phyloP scores from a whole-genome alignment of 2,888 invertebrate genomes.

The Melinopterus prodromus region DNA sequence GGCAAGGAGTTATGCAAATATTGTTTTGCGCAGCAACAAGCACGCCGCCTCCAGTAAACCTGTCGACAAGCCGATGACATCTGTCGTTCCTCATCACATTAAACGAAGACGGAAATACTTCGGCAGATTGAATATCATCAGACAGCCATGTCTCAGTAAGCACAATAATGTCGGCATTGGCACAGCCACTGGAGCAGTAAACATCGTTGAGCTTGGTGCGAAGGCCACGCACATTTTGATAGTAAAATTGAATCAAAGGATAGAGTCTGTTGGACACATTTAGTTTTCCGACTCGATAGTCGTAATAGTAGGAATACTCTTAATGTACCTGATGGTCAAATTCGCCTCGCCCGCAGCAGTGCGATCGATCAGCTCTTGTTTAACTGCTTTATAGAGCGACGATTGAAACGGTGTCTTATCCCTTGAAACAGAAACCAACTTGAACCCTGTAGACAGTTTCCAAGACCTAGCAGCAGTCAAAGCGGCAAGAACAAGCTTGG shows the following conservation, averaged over 20 bases:
- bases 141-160: conserved; percentile 10
- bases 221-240: background rate
- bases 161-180: background rate
- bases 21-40: background rate
- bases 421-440: background rate
- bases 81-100: background rate
- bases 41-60: conserved; percentile 5
- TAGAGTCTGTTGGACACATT: background rate
- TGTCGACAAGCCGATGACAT: background rate
- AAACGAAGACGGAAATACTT: background rate
- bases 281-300: background rate
- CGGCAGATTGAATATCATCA: background rate
- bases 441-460: background rate
- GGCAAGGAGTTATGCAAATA: background rate
- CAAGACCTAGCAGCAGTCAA: background rate
- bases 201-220: background rate
- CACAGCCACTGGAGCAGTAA: background rate
- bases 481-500: background rate
- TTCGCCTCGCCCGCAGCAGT: background rate
- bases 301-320: background rate
- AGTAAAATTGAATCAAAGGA: background rate
- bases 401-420: background rate
- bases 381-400: background rate
- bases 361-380: background rate
- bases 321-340: background rate